A percentile compares a stretch with the other conserved stretches of the same genome.
phyloP scores from a whole-genome alignment of 2,113 vertebrate species.

The Holacanthus passer region DNA sequence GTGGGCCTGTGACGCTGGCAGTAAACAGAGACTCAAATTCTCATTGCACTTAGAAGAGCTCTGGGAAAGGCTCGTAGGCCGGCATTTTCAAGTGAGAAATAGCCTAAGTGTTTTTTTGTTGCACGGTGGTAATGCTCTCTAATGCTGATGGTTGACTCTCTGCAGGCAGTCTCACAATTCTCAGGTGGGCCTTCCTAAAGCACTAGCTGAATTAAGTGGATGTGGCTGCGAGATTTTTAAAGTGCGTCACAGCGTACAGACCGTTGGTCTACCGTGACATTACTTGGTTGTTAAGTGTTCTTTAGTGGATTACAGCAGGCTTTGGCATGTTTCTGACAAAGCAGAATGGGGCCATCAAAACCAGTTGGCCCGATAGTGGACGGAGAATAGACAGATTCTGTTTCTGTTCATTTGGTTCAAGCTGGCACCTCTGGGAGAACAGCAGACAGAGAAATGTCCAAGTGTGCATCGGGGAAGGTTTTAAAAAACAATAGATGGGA shows the following conservation, averaged over 20 bases:
- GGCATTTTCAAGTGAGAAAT: conserved; percentile 74
- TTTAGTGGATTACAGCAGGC: conserved; percentile 64
- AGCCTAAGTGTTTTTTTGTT: conserved; percentile 72
- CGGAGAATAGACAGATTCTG: conserved; percentile 55
- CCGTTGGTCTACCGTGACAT: conserved; percentile 69
- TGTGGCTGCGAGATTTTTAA: conserved; percentile 75
- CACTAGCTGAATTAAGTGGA: conserved; percentile 85
- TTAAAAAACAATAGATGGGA: conserved; percentile 69
- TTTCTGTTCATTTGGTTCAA: conserved; percentile 69
- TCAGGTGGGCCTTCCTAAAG: conserved; percentile 82
- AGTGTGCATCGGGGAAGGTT: conserved; percentile 63
- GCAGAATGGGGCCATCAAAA: conserved; percentile 75
- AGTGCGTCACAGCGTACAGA: conserved; percentile 67
- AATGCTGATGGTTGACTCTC: conserved; percentile 84
- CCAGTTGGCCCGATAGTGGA: conserved; percentile 61
- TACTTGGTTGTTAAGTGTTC: conserved; percentile 75
- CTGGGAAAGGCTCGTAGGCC: conserved; percentile 60
- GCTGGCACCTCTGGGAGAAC: conserved; percentile 63
- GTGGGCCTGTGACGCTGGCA: conserved; percentile 53
- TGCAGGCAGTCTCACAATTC: conserved; percentile 79
- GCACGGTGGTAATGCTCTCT: conserved; percentile 79
- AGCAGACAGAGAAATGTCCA: conserved; percentile 65
- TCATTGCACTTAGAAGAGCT: conserved; percentile 75
- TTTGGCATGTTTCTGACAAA: conserved; percentile 71
- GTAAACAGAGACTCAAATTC: conserved; percentile 66